Percentiles rank a stretch among this genome's conserved stretches.
These are phyloP conservation scores for Sander lucioperca DNA, from an alignment of 2,113 vertebrate species.

Conservation along the genomic window DNA sequence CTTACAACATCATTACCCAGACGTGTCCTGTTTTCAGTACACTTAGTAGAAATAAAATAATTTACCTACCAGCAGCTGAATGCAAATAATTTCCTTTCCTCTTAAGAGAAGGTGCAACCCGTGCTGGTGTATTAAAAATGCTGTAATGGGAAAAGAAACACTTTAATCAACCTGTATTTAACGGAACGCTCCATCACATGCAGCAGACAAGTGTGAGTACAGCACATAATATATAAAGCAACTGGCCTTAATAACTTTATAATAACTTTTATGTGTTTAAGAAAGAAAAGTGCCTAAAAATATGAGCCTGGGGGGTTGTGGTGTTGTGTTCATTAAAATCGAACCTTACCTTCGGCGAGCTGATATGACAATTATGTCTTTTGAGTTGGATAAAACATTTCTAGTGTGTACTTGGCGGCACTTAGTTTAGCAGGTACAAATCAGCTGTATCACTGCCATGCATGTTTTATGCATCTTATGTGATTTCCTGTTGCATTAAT, in stretches of 20 bases:
- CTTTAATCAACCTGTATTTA: not conserved
- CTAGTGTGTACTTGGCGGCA: not conserved
- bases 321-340: not conserved
- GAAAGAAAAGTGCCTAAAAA: not conserved
- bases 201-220: not conserved
- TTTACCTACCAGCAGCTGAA: not conserved
- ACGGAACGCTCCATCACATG: not conserved
- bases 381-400: not conserved
- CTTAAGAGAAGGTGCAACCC: not conserved
- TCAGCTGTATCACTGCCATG: not conserved
- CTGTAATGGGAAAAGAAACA: not conserved
- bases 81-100: not conserved
- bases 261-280: not conserved
- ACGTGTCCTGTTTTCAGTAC: not conserved
- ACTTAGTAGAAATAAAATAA: not conserved
- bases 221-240: not conserved
- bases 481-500: not conserved
- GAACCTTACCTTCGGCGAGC: not conserved
- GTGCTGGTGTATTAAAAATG: not conserved
- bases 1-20: not conserved
- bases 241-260: not conserved
- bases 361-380: not conserved
- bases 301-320: no score
- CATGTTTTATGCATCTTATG: not conserved
- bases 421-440: not conserved